Evolutionary conservation across 2,888 invertebrate genomes (phyloP), one percentile per base, ranked within the genome.

Genomic region (Yponomeuta malinellus): DNA sequence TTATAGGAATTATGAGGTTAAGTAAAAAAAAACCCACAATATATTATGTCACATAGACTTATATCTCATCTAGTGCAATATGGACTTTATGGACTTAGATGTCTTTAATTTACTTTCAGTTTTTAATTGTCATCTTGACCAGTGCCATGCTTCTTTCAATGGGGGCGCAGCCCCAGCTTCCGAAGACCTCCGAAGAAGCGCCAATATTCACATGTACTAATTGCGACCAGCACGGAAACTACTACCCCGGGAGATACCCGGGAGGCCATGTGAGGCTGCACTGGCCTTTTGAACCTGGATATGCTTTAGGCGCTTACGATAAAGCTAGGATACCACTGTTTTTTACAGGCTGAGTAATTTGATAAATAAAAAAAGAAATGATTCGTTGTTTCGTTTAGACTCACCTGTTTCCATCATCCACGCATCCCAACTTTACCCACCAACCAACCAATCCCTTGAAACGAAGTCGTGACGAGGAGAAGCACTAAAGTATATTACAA

Each of bases 281-380:
- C 52, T 68, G 68, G 68, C 68, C 68, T 31, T 68, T 31, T 2
- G 31, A 10, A 48, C 68, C 68, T 6, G 68, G 52, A 10, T 68
- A 68, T 48, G 23, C n/a, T 29, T 65, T 31, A 6, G 65, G 33
- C 29, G 33, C 15, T 59, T 59, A 59, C 52, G 52, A 59, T 15
- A 59, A 59, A 59, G 52, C 52, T 15, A 59, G 15, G 12, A 59
- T 59, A 59, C 52, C 52, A 15, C 52, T 59, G 52, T 59, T 59
- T 15, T 59, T 59, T 59, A 59, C 52, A 59, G 52, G 52, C 12
- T 59, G 52, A 59, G 52, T 15, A 12, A 12, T 52, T 37, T 37
- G 37, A 4, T 37, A 37, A 37, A 37, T 37, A 37, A 37, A 37
- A 37, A 37, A 37, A 37, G 2, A 37, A 37, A 37, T 2, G 23